A percentile compares a stretch with the other conserved stretches of the same genome.
Evolutionary conservation across 2,888 invertebrate genomes (phyloP).

Genomic region (Diaperis boleti): DNA sequence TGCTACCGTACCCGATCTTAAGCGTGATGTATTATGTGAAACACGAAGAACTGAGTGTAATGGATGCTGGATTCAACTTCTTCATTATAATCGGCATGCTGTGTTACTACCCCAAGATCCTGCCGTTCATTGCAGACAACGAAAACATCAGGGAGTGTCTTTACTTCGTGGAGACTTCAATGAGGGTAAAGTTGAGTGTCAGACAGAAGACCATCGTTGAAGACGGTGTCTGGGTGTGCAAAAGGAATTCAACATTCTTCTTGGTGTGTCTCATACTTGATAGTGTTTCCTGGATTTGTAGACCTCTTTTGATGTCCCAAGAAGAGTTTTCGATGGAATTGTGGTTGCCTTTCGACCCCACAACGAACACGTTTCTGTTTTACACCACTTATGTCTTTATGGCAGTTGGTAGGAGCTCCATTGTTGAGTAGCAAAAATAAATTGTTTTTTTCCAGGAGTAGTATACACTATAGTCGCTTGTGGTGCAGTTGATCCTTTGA

Average conservation of each 20-base stretch:
- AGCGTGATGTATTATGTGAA: neutral
- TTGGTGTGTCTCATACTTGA: neutral
- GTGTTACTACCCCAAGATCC: neutral
- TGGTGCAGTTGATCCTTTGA: slow-evolving; percentile 13
- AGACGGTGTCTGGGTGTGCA: neutral
- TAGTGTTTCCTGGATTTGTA: neutral
- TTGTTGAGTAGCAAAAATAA: no score
- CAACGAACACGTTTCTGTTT: neutral
- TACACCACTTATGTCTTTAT: neutral
- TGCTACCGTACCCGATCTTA: neutral
- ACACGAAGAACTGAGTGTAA: neutral
- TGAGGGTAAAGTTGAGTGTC: neutral
- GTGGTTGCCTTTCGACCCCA: slow-evolving; percentile 18
- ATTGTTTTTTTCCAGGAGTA: neutral
- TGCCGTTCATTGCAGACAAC: neutral
- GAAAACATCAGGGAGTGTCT: neutral
- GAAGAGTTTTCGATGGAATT: slow-evolving; percentile 6
- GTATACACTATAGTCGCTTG: neutral
- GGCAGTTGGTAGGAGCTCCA: neutral
- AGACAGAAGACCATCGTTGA: neutral
- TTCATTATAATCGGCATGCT: neutral
- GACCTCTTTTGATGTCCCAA: neutral
- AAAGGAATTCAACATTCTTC: neutral
- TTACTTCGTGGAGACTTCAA: neutral
- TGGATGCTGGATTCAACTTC: neutral